These are phyloP conservation scores for Nemoura dubitans DNA, from an alignment of 2,888 invertebrate genomes.

Conservation along the genomic window DNA sequence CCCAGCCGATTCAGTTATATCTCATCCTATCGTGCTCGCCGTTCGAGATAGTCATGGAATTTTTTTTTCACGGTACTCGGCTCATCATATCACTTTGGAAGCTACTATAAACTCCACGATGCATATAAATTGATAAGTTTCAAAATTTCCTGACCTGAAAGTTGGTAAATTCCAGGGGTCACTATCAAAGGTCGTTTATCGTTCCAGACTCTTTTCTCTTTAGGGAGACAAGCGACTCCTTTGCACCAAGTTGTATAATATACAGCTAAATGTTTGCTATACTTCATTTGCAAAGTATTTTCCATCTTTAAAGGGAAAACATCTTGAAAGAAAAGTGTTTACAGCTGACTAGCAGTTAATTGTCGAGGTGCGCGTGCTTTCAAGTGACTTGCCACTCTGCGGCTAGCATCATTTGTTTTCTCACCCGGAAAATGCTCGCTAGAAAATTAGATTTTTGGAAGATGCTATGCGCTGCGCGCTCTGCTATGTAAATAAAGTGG, in stretches of 20 bases:
- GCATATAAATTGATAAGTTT: not conserved
- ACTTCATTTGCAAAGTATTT: not conserved
- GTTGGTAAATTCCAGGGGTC: not conserved
- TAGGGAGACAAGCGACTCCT: not conserved
- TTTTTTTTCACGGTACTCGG: not conserved
- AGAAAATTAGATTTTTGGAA: constrained; percentile 7
- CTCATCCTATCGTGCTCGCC: not conserved
- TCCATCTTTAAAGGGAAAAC: not conserved
- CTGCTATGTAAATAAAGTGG: not conserved
- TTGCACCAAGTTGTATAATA: not conserved
- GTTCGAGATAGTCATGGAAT: not conserved
- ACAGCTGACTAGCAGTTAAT: not conserved
- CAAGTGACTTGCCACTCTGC: not conserved
- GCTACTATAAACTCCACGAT: not conserved
- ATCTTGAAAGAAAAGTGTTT: not conserved
- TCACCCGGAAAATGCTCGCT: not conserved
- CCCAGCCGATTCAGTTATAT: not conserved
- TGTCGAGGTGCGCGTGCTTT: not conserved
- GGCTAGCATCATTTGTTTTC: not conserved
- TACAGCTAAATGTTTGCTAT: not conserved
- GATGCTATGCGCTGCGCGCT: not conserved
- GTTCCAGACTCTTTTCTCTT: not conserved
- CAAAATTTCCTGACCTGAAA: not conserved
- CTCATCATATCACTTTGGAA: not conserved
- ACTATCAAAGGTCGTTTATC: not conserved